Evolutionary conservation across 2,113 vertebrate species (phyloP), one percentile per base, ranked within the genome.

Genomic region (Psammodynastes pulverulentus): DNA sequence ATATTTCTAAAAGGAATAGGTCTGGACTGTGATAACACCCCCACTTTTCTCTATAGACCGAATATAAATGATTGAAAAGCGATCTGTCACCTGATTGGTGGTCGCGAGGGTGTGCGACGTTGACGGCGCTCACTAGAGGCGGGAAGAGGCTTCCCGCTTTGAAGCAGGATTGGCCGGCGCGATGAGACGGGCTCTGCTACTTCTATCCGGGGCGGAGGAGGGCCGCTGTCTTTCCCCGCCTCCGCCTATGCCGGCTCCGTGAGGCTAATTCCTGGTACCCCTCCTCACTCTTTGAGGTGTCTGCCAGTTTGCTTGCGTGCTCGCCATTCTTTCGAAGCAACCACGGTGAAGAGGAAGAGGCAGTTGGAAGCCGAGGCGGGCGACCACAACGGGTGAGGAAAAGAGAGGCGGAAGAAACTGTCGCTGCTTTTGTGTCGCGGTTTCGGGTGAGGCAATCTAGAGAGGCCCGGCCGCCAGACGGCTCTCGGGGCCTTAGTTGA

Each of bases 161-260:
- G 29, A 79, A 24, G 1, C 43, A 10, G 88, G 45, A 17, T 29
- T 0, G 67, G 87, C 49, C 7, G 89, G 88, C 34, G 21, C 1
- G 26, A 9, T 2, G 86, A 10, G 48, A 49, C 46, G 9, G 67
- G 67, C 53, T 17, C 48, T 4, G 86, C 86, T 58, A 86, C 6
- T 9, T 91, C 7, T 17, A 89, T 94, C 95, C 94, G 97, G 96
- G 96, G 88, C 1, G 45, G 43, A 1, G 3, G 89, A 2, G 19
- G 45, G 21, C 3, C 2, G 56, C 52, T 24, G 13, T 54, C 24
- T 7, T 21, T 19, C 92, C 52, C 90, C 3, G 53, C 49, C 12
- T 58, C 48, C 34, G 34, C 13, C 1, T 88, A 8, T 52, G 48
- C 89, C 89, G 89, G 89, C 23, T 84, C 12, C 6, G 17, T 34